Base-by-base conservation (phyloP, 2,888 invertebrate species). In the Calameuta filiformis region DNA sequence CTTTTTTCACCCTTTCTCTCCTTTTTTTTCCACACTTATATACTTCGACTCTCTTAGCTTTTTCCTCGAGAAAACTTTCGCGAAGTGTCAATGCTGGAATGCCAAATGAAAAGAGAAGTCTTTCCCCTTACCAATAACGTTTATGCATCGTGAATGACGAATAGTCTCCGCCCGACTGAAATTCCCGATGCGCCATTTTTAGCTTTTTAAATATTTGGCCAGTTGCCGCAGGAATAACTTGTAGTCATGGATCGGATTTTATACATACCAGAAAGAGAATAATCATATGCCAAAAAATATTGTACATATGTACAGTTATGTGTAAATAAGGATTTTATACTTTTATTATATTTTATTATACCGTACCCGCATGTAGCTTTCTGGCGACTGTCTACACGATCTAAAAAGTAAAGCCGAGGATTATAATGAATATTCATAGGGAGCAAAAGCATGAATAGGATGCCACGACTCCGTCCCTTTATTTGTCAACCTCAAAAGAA, bases 121-220 rank as follows among this genome's bases (percentile, higher is more conserved):
- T 23, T 9, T 56, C 9, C 56, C 56, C 23, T 35, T 37, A 33
- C 77, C 77, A 75, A 75, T 85, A 83, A 84, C 84, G 80, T 84
- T 85, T 82, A 78, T 80, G 82, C 80, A 81, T 79, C 81, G 79
- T 75, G 68, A 12, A 79, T 82, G 80, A 81, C 81, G 81, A 81
- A 82, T 83, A 80, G 80, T 80, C 76, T 83, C 79, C 79, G 9
- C 75, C 12, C 68, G 73, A 77, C 75, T 81, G 78, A 79, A 79
- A 81, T 74, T 79, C 78, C 79, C 82, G 76, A 37, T 31, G 40
- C 34, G 75, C n/a, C 35, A 33, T 75, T 77, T 68, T 23, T 56
- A 23, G 23, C 56, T 56, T 23, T 56, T 56, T 86, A 87, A 88
- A 88, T 89, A 89, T 88, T 89, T 89, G 87, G 88, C 86, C 81